Conservation (phyloP, 2,113 vertebrate species). For the Chaetura pelagica region DNA sequence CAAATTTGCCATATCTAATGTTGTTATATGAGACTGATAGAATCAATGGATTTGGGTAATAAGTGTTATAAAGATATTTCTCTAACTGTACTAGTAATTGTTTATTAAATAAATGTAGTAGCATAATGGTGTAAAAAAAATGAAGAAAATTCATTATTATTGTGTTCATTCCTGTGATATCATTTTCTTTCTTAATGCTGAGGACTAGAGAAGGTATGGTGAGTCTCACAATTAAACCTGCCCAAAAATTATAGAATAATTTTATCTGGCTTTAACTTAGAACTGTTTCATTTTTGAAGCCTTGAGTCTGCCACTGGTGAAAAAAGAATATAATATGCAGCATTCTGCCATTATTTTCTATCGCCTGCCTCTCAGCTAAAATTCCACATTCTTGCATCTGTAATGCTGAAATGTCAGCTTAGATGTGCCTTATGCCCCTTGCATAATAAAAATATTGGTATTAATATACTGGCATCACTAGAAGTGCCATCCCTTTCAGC, state of each 20-base stretch:
- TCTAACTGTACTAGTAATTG: neutral
- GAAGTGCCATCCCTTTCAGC: neutral
- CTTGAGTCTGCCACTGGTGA: neutral
- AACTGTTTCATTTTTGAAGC: neutral
- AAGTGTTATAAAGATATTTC: neutral
- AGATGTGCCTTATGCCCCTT: neutral
- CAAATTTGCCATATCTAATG: neutral
- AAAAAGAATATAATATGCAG: neutral
- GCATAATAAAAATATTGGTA: slow-evolving; percentile 12
- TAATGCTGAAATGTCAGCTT: neutral
- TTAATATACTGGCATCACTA: neutral
- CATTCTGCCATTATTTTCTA: neutral
- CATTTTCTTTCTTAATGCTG: neutral
- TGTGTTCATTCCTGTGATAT: neutral
- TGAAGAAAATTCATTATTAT: neutral
- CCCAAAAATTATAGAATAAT: neutral
- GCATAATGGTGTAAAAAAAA: neutral
- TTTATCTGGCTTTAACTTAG: neutral
- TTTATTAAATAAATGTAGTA: neutral
- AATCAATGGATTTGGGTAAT: neutral
- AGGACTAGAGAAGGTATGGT: neutral
- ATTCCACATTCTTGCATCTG: neutral
- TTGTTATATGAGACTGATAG: neutral
- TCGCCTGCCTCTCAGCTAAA: neutral
- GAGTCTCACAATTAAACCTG: neutral